phyloP scores from a whole-genome alignment of 2,113 vertebrate species.

The Cardinalis cardinalis region DNA sequence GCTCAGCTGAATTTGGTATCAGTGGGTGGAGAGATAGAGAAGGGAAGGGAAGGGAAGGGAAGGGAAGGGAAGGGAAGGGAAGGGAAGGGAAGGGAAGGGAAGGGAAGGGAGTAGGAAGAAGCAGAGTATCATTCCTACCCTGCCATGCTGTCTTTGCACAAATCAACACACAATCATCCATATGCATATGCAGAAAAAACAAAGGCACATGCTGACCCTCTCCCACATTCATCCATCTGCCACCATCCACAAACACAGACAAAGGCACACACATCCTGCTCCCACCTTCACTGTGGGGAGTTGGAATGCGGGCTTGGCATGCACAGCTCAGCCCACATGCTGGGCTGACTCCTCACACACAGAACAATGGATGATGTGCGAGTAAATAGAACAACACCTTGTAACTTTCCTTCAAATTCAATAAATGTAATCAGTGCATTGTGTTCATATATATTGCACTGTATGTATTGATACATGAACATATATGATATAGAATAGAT shows the following conservation, averaged over 20 bases:
- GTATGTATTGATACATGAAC: background rate
- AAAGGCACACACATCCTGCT: background rate
- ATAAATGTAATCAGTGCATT: background rate
- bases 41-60: background rate
- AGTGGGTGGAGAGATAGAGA: background rate
- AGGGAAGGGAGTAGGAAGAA: background rate
- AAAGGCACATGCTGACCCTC: background rate
- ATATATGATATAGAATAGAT: background rate
- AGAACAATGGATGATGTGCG: background rate
- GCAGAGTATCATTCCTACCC: background rate
- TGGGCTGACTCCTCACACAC: background rate
- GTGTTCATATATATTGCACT: background rate
- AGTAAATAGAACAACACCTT: background rate
- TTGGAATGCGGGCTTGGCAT: fast-evolving
- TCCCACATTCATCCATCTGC: background rate
- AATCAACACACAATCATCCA: background rate
- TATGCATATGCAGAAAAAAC: background rate
- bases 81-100: background rate
- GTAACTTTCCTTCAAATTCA: background rate
- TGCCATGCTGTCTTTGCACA: background rate
- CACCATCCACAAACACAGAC: background rate
- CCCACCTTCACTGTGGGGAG: background rate
- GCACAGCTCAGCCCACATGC: fast-evolving
- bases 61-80: background rate
- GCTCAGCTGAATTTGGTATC: background rate